Percentiles rank a stretch among this genome's conserved stretches.
phyloP scores from a whole-genome alignment of 2,888 invertebrate genomes.

The Adela reaumurella region DNA sequence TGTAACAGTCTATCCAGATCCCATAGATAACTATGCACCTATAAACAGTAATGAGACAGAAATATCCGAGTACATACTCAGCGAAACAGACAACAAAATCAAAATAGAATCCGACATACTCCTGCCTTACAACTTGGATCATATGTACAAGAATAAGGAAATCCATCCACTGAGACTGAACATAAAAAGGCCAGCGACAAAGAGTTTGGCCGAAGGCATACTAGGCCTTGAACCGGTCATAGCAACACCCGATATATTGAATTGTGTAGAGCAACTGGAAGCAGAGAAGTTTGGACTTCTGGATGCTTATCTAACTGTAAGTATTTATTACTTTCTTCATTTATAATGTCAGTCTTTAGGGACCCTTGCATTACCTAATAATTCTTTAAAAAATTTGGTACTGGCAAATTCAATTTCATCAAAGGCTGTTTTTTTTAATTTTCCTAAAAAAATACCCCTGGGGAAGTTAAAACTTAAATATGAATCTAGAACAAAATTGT shows the following conservation, averaged over 20 bases:
- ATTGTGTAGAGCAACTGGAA: constrained; percentile 42
- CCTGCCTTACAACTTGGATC: background rate
- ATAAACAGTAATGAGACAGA: background rate
- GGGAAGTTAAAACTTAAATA: too few species aligned
- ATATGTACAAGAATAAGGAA: background rate
- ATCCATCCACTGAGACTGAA: background rate
- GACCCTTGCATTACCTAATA: too few species aligned
- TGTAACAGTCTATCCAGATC: too few species aligned
- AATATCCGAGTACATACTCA: background rate
- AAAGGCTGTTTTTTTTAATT: too few species aligned
- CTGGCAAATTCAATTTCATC: too few species aligned
- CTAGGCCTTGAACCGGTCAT: constrained; percentile 14
- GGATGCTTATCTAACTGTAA: background rate
- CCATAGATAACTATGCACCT: background rate
- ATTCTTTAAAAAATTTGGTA: too few species aligned
- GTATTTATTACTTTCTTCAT: background rate
- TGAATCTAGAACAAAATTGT: too few species aligned
- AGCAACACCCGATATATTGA: constrained; percentile 47
- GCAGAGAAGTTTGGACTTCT: constrained; percentile 28
- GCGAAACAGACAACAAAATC: background rate
- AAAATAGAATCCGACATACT: background rate
- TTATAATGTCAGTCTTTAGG: too few species aligned
- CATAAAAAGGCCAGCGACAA: background rate
- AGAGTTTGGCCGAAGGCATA: too few species aligned
- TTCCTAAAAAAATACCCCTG: too few species aligned